phyloP scores from a whole-genome alignment of 2,113 vertebrate species.

The Arvicanthis niloticus region DNA sequence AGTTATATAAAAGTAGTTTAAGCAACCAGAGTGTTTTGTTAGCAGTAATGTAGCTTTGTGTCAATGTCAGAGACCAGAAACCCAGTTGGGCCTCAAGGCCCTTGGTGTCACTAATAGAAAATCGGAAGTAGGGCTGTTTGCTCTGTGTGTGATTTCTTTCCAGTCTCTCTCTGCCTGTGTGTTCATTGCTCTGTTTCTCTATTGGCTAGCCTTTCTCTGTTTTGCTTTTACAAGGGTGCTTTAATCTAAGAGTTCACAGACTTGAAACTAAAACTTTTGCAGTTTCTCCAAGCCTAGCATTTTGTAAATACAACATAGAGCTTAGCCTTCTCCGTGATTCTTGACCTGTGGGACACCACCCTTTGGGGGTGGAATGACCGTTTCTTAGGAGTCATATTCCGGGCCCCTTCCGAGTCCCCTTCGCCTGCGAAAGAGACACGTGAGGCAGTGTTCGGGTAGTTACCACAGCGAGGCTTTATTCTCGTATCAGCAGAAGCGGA shows the following conservation, averaged over 20 bases:
- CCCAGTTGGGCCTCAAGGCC: neutral
- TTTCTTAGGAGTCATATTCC: neutral
- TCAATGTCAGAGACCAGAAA: conserved; percentile 15
- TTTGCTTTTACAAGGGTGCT: conserved; percentile 36
- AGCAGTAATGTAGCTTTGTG: neutral
- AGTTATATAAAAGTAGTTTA: conserved; percentile 39
- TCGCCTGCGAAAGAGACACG: too few species aligned
- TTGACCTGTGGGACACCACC: neutral
- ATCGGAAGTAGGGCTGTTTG: neutral
- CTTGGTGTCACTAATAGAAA: neutral
- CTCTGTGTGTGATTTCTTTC: neutral
- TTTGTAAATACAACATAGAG: conserved; percentile 6
- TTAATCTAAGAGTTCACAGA: conserved; percentile 50
- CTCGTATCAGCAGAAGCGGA: too few species aligned
- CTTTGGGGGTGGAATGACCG: neutral
- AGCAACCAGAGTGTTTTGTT: conserved; percentile 29
- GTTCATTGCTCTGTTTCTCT: neutral
- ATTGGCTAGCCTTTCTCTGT: conserved; percentile 17
- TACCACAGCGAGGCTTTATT: too few species aligned
- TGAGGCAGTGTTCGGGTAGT: too few species aligned
- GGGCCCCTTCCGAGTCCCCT: too few species aligned
- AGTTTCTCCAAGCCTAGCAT: neutral
- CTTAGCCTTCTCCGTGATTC: neutral
- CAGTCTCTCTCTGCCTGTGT: neutral
- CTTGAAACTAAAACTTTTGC: conserved; percentile 6